Percentiles rank a stretch among this genome's conserved stretches.
phyloP scores from a whole-genome alignment of 1,140 invertebrate species.

The Gryllus bimaculatus region DNA sequence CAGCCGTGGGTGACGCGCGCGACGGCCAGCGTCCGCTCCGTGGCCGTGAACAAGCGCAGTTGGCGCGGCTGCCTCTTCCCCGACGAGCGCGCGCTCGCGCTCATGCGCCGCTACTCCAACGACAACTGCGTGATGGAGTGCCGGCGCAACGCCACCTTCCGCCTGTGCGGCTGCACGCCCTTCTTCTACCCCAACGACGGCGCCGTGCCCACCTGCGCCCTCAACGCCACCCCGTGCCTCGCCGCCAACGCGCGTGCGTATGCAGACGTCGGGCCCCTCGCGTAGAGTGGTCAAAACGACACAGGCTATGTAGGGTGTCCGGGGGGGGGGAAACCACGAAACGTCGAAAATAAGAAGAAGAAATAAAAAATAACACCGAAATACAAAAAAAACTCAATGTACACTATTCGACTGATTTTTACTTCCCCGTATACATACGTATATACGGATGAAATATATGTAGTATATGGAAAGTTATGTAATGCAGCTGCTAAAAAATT shows the following conservation, averaged over 20 bases:
- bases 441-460: no score
- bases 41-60: slow-evolving; percentile 31
- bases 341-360: no score
- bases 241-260: background rate
- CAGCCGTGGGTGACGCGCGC: slow-evolving; percentile 48
- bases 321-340: no score
- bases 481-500: no score
- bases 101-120: slow-evolving; percentile 44
- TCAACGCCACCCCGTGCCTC: background rate
- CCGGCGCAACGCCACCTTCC: slow-evolving; percentile 35
- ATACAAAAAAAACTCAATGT: no score
- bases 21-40: slow-evolving; percentile 38
- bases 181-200: slow-evolving; percentile 43
- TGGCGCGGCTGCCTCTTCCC: slow-evolving; percentile 45
- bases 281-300: no score
- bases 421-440: no score
- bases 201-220: slow-evolving; percentile 24
- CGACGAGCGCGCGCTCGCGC: slow-evolving; percentile 36
- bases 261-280: background rate
- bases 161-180: slow-evolving; percentile 48
- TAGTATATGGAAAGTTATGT: no score
- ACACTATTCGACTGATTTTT: no score
- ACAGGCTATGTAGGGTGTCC: no score
- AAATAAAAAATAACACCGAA: no score
- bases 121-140: slow-evolving; percentile 52